Percentiles rank a stretch among this genome's conserved stretches.
Evolutionary conservation across 2,797 vertebrate species (phyloP).

Genomic region (Sebastes jordani): DNA sequence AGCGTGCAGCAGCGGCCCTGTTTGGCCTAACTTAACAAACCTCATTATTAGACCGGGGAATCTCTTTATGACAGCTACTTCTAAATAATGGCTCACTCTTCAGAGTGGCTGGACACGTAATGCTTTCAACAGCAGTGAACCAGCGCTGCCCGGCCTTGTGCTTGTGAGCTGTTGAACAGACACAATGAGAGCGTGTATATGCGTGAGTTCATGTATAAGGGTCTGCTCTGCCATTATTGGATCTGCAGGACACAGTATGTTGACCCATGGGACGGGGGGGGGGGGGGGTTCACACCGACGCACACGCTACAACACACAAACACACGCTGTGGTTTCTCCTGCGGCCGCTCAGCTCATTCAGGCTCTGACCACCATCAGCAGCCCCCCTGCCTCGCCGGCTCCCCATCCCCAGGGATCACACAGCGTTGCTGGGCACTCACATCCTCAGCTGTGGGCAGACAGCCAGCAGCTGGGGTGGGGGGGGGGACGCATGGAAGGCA

Average conservation of each 20-base stretch:
- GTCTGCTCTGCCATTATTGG: slow-evolving; percentile 41
- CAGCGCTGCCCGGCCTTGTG: slow-evolving; percentile 5
- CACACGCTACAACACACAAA: slow-evolving; percentile 59
- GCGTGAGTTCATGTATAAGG: slow-evolving; percentile 3
- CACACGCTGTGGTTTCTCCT: slow-evolving; percentile 72
- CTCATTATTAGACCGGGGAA: slow-evolving; percentile 57
- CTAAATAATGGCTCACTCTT: slow-evolving; percentile 41
- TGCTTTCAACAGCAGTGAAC: slow-evolving; percentile 56
- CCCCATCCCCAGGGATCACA: slow-evolving; percentile 51
- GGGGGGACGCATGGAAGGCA: slow-evolving; percentile 27
- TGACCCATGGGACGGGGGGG: slow-evolving; percentile 52
- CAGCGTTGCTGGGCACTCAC: slow-evolving; percentile 64
- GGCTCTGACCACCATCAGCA: slow-evolving; percentile 59
- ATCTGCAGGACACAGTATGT: slow-evolving; percentile 54
- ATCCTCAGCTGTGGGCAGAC: slow-evolving; percentile 53
- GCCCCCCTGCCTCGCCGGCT: slow-evolving; percentile 20
- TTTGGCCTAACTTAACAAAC: slow-evolving; percentile 51
- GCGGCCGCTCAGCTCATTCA: slow-evolving; percentile 68
- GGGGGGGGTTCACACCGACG: slow-evolving; percentile 40
- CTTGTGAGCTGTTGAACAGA: slow-evolving; percentile 55
- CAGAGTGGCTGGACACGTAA: slow-evolving; percentile 43
- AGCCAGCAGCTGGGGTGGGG: slow-evolving; percentile 63
- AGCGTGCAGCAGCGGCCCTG: slow-evolving; percentile 37
- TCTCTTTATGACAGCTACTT: slow-evolving; percentile 55
- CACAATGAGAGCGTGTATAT: background rate